Base-by-base conservation (phyloP, 2,797 vertebrate genomes). In the Acrocephalus scirpaceus region DNA sequence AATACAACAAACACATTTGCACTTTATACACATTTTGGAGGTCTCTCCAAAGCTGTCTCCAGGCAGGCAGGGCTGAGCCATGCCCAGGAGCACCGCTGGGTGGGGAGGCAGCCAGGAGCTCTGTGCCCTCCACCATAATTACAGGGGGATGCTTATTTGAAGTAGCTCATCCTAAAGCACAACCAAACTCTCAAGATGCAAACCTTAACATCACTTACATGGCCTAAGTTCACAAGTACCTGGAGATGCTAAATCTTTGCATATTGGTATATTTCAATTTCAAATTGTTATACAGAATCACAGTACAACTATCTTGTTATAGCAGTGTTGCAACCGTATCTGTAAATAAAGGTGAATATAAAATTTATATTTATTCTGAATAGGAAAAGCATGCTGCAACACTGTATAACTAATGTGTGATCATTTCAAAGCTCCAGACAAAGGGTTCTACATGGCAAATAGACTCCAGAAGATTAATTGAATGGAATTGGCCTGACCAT, bases 41-140 rank as follows among this genome's bases (percentile, higher is more conserved):
- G 21, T 32, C 29, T 29, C 51, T 58, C 25, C 38, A 47, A 17
- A 40, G 53, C 65, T 36, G 38, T 16, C 15, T 29, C 13, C 36
- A 38, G 22, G 62, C 70, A 48, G 53, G 34, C 29, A 64, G 54
- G 69, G 62, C 66, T 72, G 58, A 51, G 47, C 60, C 14, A 1
- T 34, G 64, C 27, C 26, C n/a, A 1, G 7, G n/a, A 20, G 8
- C 2, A 25, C 9, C 0, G 2, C 11, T 25, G 36, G 12, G 1
- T 1, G 0, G 30, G 34, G 62, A 40, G 64, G 70, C 54, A 32
- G 25, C 1, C 4, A 30, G 11, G 22, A 66, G 64, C 45, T 16
- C 11, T 3, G 26, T 51, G 36, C 60, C 56, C 66, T 32, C 60
- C 64, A 36, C 56, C 9, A 38, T 1, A 0, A 45, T 48, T 18